Evolutionary conservation across 2,797 vertebrate species (phyloP).

Genomic region (Alcedo atthis): DNA sequence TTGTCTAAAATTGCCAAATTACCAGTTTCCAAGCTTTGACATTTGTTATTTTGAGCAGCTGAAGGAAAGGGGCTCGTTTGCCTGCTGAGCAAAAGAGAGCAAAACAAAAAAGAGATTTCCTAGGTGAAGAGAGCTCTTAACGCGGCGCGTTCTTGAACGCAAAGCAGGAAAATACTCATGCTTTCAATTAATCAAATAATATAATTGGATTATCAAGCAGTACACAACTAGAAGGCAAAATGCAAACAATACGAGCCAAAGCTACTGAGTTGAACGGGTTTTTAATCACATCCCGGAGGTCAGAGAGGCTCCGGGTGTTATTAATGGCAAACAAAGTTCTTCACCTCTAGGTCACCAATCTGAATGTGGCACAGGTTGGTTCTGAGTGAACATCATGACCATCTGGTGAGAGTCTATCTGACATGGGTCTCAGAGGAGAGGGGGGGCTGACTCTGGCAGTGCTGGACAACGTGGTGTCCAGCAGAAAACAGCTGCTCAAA

Average conservation of each 20-base stretch:
- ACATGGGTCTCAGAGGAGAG: not conserved
- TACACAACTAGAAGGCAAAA: not conserved
- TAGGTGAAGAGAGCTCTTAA: not conserved
- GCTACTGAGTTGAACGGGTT: slow-evolving; percentile 20
- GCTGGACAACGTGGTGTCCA: not conserved
- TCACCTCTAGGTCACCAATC: slow-evolving; percentile 30
- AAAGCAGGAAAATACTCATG: not conserved
- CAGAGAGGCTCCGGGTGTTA: not conserved
- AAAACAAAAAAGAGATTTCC: not conserved
- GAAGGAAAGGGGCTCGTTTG: slow-evolving; percentile 43
- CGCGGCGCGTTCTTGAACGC: not conserved
- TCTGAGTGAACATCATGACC: not conserved
- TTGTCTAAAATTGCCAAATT: slow-evolving; percentile 84
- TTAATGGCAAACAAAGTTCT: slow-evolving; percentile 31
- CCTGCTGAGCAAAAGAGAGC: not conserved
- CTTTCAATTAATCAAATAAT: not conserved
- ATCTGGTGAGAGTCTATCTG: not conserved
- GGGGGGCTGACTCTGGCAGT: not conserved
- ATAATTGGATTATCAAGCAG: slow-evolving; percentile 5
- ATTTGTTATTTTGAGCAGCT: slow-evolving; percentile 70
- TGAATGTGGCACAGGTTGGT: not conserved
- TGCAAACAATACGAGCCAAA: not conserved
- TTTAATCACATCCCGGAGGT: slow-evolving; percentile 43
- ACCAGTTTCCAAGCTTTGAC: slow-evolving; percentile 79
- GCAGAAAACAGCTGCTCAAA: not conserved